These are phyloP conservation scores for Clanis bilineata DNA, from an alignment of 2,888 invertebrate species.

Conservation along the genomic window DNA sequence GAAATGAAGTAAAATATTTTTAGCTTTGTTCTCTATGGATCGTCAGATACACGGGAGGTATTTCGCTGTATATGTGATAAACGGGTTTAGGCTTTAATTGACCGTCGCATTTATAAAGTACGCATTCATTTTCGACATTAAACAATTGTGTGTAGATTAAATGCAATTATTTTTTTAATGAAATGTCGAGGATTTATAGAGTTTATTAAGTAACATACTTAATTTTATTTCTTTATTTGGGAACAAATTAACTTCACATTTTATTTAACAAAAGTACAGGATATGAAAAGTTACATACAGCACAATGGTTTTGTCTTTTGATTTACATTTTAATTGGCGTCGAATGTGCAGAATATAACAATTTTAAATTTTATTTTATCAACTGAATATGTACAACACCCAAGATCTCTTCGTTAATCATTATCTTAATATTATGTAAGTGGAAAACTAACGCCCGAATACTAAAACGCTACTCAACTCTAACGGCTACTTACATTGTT, in stretches of 20 bases:
- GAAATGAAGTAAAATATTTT: slow-evolving; percentile 1
- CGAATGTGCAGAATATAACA: not conserved
- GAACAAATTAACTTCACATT: too few species aligned
- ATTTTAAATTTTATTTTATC: not conserved
- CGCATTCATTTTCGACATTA: slow-evolving; percentile 1
- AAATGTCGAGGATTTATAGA: not conserved
- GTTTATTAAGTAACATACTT: too few species aligned
- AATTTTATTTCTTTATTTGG: too few species aligned
- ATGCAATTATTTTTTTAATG: not conserved
- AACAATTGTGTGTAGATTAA: not conserved
- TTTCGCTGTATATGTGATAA: slow-evolving; percentile 64
- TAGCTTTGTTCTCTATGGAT: slow-evolving; percentile 10
- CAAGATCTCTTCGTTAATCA: too few species aligned
- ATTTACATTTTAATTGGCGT: not conserved
- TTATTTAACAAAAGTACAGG: too few species aligned
- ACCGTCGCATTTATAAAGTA: slow-evolving; percentile 33
- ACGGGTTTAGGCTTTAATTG: slow-evolving; percentile 77
- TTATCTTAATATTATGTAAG: too few species aligned
- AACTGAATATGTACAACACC: not conserved
- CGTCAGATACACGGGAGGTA: slow-evolving; percentile 47
- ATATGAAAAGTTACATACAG: too few species aligned
- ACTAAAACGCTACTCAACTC: too few species aligned
- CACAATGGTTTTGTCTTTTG: too few species aligned
- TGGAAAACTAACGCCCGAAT: too few species aligned
- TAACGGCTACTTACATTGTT: too few species aligned